Base-by-base conservation (phyloP, 2,113 vertebrate species). In the Macquaria australasica region DNA sequence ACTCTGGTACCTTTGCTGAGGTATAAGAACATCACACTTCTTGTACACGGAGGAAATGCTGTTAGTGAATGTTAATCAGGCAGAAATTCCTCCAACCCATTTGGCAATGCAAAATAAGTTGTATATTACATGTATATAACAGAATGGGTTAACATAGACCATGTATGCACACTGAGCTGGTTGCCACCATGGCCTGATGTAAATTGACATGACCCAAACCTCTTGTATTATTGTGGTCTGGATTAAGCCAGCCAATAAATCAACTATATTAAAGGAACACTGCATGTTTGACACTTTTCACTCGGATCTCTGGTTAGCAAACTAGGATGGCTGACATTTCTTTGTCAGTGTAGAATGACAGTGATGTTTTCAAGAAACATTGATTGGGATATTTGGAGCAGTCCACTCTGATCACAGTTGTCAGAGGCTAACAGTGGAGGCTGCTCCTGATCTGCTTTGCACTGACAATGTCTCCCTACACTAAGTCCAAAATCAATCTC, bases 401-500 rank as follows among this genome's bases (percentile, higher is more conserved):
- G 78, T 87, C 78, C 70, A 66, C 69, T 84, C 84, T 91, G 82
- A 90, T 91, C 89, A 75, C 66, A 88, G 74, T 74, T 88, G 92
- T 93, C 79, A 84, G 72, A 82, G 60, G 60, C n/a, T 28, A 82
- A 71, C 34, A 14, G 58, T 55, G 74, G 66, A 90, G 72, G 82
- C 82, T 31, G 79, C 59, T 73, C 84, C 37, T 83, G 81, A 92
- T 88, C 84, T 83, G 75, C 86, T 82, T 28, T 58, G 5, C 76
- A 77, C 87, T 89, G 89, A 91, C 93, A 90, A 87, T 88, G 70
- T 90, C 90, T 90, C 69, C 82, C 81, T 76, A 73, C 88, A 64
- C 87, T 88, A 92, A 93, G 87, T 87, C 89, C 73, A 86, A 94
- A 93, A 93, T 93, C 92, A 92, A 93, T 93, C 51, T 80, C 58